Evolutionary conservation across 2,113 vertebrate species (phyloP).

Genomic region (Merops nubicus): DNA sequence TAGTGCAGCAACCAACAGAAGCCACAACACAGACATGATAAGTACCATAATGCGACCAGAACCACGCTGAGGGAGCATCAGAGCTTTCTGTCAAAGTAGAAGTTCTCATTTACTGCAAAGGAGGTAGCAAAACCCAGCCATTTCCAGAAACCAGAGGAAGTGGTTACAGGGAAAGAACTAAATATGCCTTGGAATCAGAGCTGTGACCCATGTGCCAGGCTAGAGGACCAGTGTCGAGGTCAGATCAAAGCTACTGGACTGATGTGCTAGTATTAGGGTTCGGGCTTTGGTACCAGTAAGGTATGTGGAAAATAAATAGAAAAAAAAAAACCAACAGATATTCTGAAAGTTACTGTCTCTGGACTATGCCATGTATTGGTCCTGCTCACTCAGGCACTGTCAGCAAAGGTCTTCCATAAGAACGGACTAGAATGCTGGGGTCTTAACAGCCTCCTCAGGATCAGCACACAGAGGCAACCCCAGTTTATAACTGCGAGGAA

Average conservation of each 20-base stretch:
- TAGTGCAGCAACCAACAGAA: not conserved
- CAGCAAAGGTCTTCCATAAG: not conserved
- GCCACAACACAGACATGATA: not conserved
- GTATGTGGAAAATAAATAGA: not conserved
- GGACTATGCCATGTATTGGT: not conserved
- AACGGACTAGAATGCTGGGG: fast-evolving
- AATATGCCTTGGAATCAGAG: not conserved
- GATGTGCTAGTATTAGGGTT: not conserved
- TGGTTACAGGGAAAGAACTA: not conserved
- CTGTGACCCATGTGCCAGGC: not conserved
- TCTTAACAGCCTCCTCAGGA: not conserved
- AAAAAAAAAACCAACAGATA: not conserved
- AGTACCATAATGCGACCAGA: not conserved
- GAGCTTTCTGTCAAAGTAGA: not conserved
- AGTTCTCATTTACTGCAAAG: not conserved
- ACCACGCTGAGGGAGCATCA: not conserved
- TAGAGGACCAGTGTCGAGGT: not conserved
- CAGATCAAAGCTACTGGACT: not conserved
- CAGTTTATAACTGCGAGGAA: not conserved
- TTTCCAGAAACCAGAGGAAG: not conserved
- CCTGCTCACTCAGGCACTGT: not conserved
- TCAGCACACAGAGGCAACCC: not conserved
- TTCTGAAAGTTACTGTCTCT: not conserved
- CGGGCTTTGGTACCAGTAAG: not conserved
- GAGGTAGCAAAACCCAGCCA: not conserved